Percentiles rank a stretch among this genome's conserved stretches.
Evolutionary conservation across 2,797 vertebrate species (phyloP).

Genomic region (Parauchenoglanis punctatus): DNA sequence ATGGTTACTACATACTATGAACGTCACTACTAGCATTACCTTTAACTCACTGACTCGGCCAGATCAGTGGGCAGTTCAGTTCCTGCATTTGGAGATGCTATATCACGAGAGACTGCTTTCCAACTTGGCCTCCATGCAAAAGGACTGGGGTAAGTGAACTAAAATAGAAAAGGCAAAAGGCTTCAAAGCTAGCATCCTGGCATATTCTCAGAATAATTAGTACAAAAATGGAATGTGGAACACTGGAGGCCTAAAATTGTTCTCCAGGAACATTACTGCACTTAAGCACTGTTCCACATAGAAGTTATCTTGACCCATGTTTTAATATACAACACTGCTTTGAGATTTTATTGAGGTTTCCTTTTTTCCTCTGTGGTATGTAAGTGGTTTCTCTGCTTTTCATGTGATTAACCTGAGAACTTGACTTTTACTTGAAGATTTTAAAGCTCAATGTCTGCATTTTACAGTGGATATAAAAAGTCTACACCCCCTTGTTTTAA

Average conservation of each 20-base stretch:
- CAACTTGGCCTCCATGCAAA: conserved; percentile 88
- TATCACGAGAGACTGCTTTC: conserved; percentile 93
- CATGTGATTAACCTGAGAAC: neutral
- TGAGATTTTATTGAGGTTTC: neutral
- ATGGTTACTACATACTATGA: neutral
- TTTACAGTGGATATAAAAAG: no score
- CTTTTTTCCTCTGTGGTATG: neutral
- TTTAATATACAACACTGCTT: neutral
- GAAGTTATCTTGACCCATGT: neutral
- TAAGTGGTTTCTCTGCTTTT: neutral
- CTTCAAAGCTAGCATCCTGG: neutral
- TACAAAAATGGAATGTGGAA: neutral
- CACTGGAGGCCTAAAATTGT: neutral
- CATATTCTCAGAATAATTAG: neutral
- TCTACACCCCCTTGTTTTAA: no score
- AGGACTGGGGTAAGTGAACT: conserved; percentile 85
- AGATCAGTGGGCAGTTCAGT: conserved; percentile 93
- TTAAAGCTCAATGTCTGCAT: neutral
- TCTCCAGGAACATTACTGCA: neutral
- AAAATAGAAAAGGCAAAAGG: neutral
- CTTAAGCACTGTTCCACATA: neutral
- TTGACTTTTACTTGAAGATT: neutral
- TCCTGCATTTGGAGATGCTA: conserved; percentile 89
- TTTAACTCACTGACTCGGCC: conserved; percentile 62
- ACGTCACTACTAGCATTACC: conserved; percentile 35